Evolutionary conservation across 1,140 invertebrate species (phyloP).

Genomic region (Drosophila carrolli): DNA sequence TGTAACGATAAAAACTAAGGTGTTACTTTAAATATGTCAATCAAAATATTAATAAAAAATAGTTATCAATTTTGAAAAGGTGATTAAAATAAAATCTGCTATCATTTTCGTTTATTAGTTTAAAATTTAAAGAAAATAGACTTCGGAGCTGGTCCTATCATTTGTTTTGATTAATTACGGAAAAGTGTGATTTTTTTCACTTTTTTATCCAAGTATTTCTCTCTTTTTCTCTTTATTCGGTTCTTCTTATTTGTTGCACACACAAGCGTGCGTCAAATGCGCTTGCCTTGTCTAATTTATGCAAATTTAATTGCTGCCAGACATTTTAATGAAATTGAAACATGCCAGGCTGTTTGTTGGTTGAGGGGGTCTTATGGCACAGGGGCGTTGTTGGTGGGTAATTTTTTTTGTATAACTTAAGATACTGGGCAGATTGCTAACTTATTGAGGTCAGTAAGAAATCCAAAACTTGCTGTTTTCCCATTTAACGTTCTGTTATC

Average conservation of each 20-base stretch:
- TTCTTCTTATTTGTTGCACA: slow-evolving; percentile 25
- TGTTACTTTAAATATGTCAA: too few species aligned
- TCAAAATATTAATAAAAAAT: too few species aligned
- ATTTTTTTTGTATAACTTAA: slow-evolving; percentile 1
- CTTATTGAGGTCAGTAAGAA: slow-evolving; percentile 6
- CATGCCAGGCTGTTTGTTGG: slow-evolving; percentile 11
- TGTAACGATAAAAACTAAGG: too few species aligned
- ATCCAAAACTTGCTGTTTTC: not conserved
- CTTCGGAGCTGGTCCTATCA: not conserved
- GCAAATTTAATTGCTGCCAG: slow-evolving; percentile 74
- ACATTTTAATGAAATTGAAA: slow-evolving; percentile 64
- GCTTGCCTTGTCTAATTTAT: slow-evolving; percentile 66
- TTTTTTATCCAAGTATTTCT: slow-evolving; percentile 23
- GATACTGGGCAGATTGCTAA: slow-evolving; percentile 10
- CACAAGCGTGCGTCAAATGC: slow-evolving; percentile 36
- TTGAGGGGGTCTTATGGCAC: not conserved
- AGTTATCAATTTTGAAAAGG: too few species aligned
- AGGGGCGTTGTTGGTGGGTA: slow-evolving; percentile 6
- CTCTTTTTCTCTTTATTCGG: slow-evolving; percentile 13
- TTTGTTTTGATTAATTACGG: slow-evolving; percentile 53
- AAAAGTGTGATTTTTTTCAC: slow-evolving; percentile 25
- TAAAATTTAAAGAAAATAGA: not conserved
- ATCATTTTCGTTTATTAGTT: too few species aligned
- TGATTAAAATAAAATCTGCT: too few species aligned
- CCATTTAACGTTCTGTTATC: not conserved